Conservation (phyloP, 2,113 vertebrate genomes). For the Meleagris gallopavo region DNA sequence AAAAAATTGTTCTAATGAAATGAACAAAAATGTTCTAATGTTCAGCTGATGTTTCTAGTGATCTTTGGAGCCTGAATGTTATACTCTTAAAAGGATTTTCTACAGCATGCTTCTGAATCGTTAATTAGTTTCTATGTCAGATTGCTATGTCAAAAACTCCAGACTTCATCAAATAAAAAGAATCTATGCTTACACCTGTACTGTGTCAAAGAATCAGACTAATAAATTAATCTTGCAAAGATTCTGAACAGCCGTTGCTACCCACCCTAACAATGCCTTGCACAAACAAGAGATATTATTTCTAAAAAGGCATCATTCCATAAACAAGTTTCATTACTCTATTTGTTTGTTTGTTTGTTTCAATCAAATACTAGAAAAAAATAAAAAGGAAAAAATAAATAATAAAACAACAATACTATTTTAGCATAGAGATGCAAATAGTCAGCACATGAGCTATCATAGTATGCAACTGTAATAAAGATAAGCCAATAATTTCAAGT, state of each 20-base stretch:
- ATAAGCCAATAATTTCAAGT: neutral
- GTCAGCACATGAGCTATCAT: neutral
- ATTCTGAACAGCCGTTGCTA: neutral
- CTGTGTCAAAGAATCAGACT: neutral
- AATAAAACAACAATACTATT: neutral
- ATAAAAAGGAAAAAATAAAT: neutral
- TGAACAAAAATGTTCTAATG: no score
- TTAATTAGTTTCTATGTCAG: neutral
- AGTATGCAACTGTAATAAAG: neutral
- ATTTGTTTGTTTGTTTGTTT: neutral
- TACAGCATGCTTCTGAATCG: neutral
- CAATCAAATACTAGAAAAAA: neutral
- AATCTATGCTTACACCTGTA: neutral
- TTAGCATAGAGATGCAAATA: neutral
- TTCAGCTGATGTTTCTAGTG: neutral
- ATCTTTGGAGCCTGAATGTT: neutral
- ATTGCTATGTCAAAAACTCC: neutral
- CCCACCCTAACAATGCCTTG: neutral
- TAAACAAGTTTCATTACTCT: neutral
- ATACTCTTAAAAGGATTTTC: neutral
- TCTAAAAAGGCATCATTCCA: neutral
- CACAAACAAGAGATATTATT: neutral
- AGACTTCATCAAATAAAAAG: neutral
- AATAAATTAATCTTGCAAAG: neutral
- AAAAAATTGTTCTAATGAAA: neutral